These are phyloP conservation scores for Lingula anatina DNA, from an alignment of 2,888 invertebrate genomes.

Conservation along the genomic window DNA sequence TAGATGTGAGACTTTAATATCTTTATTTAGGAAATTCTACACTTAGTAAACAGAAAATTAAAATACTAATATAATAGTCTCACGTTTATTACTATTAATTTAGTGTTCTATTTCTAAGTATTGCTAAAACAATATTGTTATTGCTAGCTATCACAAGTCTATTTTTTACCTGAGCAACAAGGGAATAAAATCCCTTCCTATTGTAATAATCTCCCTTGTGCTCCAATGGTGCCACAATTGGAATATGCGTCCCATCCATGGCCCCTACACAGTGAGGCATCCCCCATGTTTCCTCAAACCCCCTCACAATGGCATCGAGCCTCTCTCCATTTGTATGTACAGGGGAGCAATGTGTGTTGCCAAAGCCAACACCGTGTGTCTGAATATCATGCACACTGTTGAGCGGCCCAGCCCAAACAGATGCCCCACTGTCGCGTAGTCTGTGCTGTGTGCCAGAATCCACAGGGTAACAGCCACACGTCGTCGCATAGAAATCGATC, in stretches of 20 bases:
- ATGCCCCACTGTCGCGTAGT: slow-evolving; percentile 9
- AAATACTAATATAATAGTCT: too few relatives aligned
- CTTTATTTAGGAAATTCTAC: too few relatives aligned
- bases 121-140: too few relatives aligned
- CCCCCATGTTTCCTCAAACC: slow-evolving; percentile 6
- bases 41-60: too few relatives aligned
- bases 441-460: slow-evolving; percentile 3
- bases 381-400: slow-evolving; percentile 5
- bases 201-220: slow-evolving; percentile 3
- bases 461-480: not conserved
- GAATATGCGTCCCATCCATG: slow-evolving; percentile 4
- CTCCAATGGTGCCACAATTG: not conserved
- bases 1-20: too few relatives aligned
- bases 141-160: too few relatives aligned
- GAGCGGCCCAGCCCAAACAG: slow-evolving; percentile 8
- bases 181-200: slow-evolving; percentile 4
- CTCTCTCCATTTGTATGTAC: slow-evolving; percentile 2
- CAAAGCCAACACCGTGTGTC: slow-evolving; percentile 3
- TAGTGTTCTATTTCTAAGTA: too few relatives aligned
- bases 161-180: slow-evolving; percentile 5
- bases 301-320: slow-evolving; percentile 2
- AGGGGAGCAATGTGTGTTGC: not conserved
- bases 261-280: slow-evolving; percentile 6
- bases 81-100: too few relatives aligned
- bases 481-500: not conserved